Base-by-base conservation (phyloP, 2,797 vertebrate species). In the Aeoliscus strigatus region DNA sequence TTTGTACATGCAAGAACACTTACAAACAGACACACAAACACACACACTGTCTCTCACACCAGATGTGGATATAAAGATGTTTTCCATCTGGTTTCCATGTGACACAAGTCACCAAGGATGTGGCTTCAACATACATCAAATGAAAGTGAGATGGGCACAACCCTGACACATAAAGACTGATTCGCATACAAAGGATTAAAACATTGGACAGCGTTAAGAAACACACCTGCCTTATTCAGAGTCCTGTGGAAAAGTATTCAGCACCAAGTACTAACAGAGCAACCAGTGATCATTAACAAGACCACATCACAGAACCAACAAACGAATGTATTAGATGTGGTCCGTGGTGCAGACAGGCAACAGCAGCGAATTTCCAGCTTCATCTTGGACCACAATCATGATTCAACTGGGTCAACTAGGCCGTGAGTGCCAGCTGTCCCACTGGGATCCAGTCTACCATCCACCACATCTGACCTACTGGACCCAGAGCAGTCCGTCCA, bases 11-110 rank as follows among this genome's bases (percentile, higher is more conserved):
- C 39, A 27, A 14, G 30, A 28, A 54, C 54, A 55, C 32, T 47
- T 26, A 58, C 37, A n/a, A 28, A 54, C 54, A 55, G 30, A 37
- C 17, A 36, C 42, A 23, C 4, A 35, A 38, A 57, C 15, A 49
- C 25, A 54, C 15, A 30, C 21, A 51, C 37, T 38, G 60, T 60
- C 35, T 33, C 48, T 45, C 35, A 38, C 39, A 51, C 33, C 77
- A 82, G 51, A 82, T 80, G 71, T 60, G 65, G 53, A 73, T 58
- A 57, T 47, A 80, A 21, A 83, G 78, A 81, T 87, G 81, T 75
- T 82, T 63, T 43, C 57, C 77, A 75, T 78, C 74, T 85, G 86
- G 63, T 72, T 73, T 72, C 56, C 33, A 79, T 80, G 66, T 48
- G 24, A 73, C 62, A 64, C 27, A 75, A 71, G 64, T 77, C 71